Evolutionary conservation across 2,113 vertebrate genomes (phyloP).

Genomic region (Hassar affinis): DNA sequence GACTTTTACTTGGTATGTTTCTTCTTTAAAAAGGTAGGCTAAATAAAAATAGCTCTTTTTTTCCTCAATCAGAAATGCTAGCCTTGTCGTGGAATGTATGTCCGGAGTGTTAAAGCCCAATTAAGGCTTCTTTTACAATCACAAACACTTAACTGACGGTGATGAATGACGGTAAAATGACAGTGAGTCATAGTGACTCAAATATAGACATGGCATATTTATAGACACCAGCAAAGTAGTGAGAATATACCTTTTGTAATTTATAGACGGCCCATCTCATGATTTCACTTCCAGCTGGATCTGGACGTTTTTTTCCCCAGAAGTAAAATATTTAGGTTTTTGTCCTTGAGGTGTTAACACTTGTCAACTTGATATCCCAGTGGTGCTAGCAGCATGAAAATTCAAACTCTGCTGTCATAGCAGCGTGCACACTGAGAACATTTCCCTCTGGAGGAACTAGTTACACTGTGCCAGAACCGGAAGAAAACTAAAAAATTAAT

Average conservation of each 20-base stretch:
- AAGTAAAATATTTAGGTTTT: conserved; percentile 23
- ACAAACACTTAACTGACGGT: background rate
- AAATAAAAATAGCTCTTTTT: too few species aligned
- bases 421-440: conserved; percentile 12
- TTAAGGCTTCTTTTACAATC: conserved; percentile 27
- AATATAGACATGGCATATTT: conserved; percentile 10
- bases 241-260: conserved; percentile 11
- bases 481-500: background rate
- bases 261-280: background rate
- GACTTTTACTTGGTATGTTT: background rate
- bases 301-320: background rate
- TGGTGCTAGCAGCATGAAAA: conserved; percentile 11
- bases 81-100: background rate
- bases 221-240: conserved; percentile 13
- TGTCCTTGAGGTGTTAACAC: conserved; percentile 18
- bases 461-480: conserved; percentile 9
- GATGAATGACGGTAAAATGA: conserved; percentile 21
- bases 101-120: background rate
- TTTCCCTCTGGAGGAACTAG: background rate
- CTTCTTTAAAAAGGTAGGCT: background rate
- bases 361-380: conserved; percentile 21
- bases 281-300: background rate
- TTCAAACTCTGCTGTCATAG: conserved; percentile 20
- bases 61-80: background rate
- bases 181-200: background rate